These are phyloP conservation scores for Kuschelorhynchus macadamiae DNA, from an alignment of 2,888 invertebrate genomes.

Conservation along the genomic window DNA sequence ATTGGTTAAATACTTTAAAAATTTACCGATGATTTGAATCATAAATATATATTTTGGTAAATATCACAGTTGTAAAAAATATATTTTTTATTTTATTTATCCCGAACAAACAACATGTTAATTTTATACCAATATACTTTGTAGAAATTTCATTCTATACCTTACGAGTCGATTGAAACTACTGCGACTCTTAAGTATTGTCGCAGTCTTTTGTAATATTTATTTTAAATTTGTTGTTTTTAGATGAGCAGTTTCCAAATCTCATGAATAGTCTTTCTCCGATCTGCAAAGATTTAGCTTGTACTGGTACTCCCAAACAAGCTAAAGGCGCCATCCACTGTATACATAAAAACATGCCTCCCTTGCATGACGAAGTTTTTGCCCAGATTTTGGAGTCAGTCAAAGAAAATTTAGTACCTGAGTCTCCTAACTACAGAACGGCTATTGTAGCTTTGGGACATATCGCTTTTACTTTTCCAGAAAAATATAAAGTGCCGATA, in stretches of 20 bases:
- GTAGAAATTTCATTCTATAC: no score
- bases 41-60: no score
- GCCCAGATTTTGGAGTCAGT: conserved; percentile 86
- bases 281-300: conserved; percentile 89
- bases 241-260: conserved; percentile 81
- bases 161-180: no score
- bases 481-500: conserved; percentile 89
- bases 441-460: conserved; percentile 96
- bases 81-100: no score
- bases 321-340: conserved; percentile 97
- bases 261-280: conserved; percentile 86
- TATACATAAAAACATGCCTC: conserved; percentile 86
- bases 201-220: no score
- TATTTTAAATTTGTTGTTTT: conserved; percentile 13
- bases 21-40: no score
- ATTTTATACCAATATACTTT: no score
- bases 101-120: no score
- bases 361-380: conserved; percentile 82
- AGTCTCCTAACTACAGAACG: conserved; percentile 88
- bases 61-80: no score
- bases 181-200: no score
- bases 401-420: conserved; percentile 81
- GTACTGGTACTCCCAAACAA: conserved; percentile 93
- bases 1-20: no score
- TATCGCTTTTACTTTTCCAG: conserved; percentile 92